Evolutionary conservation across 2,113 vertebrate species (phyloP).

Genomic region (Bufo gargarizans): DNA sequence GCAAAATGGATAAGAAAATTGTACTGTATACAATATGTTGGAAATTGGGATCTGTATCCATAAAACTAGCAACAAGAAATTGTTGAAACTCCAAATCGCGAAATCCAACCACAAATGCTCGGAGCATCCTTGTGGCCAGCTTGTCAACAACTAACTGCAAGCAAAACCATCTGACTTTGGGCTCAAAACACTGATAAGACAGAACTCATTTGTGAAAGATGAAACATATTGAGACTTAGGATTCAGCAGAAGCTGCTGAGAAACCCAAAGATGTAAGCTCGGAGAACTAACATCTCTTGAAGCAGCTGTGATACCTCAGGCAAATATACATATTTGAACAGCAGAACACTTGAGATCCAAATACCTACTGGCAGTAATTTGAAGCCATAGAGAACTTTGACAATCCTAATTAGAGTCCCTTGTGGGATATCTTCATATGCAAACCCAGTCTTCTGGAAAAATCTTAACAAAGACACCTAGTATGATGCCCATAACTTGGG

Average conservation of each 20-base stretch:
- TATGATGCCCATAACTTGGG: not conserved
- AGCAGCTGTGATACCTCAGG: constrained; percentile 30
- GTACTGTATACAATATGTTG: not conserved
- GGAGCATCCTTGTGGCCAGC: not conserved
- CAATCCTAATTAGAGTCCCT: not conserved
- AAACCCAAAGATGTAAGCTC: constrained; percentile 13
- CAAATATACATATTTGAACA: constrained; percentile 33
- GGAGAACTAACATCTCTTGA: not conserved
- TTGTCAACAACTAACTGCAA: not conserved
- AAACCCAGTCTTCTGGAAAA: not conserved
- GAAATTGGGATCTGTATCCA: not conserved
- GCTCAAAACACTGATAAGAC: not conserved
- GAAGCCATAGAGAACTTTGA: not conserved
- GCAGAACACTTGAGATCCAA: constrained; percentile 2
- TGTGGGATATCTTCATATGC: not conserved
- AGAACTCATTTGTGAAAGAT: not conserved
- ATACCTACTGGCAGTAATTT: constrained; percentile 19
- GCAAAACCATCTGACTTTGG: not conserved
- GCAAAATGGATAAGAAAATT: not conserved
- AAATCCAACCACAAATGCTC: not conserved
- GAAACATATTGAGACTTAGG: not conserved
- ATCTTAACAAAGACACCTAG: not conserved
- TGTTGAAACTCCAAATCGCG: not conserved
- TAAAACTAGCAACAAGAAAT: not conserved
- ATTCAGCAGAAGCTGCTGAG: constrained; percentile 1